Evolutionary conservation across 2,797 vertebrate species (phyloP).

Genomic region (Acanthurus tractus): DNA sequence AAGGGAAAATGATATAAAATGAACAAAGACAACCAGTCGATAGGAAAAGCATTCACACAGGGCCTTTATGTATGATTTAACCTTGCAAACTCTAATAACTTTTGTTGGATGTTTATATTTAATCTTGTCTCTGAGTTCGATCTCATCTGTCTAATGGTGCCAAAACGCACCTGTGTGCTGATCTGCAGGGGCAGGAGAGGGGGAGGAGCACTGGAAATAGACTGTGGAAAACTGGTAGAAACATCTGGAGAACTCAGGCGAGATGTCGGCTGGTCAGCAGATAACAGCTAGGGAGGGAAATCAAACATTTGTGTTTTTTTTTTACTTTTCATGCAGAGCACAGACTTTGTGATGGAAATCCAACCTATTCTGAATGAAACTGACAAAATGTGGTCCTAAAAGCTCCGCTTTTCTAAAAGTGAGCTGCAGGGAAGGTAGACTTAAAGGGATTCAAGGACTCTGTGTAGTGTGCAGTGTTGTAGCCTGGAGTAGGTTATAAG

Average conservation of each 20-base stretch:
- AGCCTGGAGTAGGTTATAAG: conserved; percentile 14
- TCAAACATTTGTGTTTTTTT: conserved; percentile 26
- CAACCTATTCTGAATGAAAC: conserved; percentile 10
- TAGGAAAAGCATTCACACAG: conserved; percentile 80
- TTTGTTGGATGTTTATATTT: conserved; percentile 3
- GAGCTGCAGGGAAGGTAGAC: conserved; percentile 11
- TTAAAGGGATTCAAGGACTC: conserved; percentile 1
- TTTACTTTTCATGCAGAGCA: conserved; percentile 5
- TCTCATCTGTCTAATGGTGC: conserved; percentile 5
- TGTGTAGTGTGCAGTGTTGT: conserved; percentile 30
- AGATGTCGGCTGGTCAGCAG: conserved; percentile 63
- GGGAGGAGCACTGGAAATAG: conserved; percentile 59
- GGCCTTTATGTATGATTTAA: conserved; percentile 61
- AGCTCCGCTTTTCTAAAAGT: conserved; percentile 19
- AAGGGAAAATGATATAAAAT: conserved; percentile 77
- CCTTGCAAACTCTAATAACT: conserved; percentile 15
- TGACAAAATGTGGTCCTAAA: not conserved
- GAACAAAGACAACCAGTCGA: conserved; percentile 64
- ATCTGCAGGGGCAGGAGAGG: conserved; percentile 81
- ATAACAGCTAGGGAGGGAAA: conserved; percentile 56
- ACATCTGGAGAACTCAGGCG: conserved; percentile 73
- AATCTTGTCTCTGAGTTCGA: not conserved
- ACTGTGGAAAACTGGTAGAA: conserved; percentile 60
- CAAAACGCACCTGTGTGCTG: conserved; percentile 77
- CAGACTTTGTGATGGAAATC: conserved; percentile 11